Evolutionary conservation across 2,113 vertebrate species (phyloP).

Genomic region (Rallus limicola): DNA sequence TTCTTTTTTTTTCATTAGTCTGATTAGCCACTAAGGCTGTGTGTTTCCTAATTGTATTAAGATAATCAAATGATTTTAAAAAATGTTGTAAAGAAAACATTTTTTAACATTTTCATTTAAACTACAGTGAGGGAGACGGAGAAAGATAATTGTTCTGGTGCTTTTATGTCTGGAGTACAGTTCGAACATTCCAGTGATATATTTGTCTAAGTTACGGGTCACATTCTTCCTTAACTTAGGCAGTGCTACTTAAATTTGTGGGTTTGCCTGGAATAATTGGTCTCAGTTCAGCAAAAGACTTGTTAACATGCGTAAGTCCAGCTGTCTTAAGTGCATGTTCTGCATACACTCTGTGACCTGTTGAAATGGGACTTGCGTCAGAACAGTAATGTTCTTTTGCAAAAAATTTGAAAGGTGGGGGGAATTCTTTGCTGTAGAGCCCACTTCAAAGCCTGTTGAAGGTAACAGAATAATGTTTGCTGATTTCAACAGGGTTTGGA

Average conservation of each 20-base stretch:
- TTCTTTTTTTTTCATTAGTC: constrained; percentile 12
- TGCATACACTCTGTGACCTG: not conserved
- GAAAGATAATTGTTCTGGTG: constrained; percentile 52
- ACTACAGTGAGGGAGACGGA: constrained; percentile 18
- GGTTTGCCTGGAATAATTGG: not conserved
- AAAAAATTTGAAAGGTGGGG: not conserved
- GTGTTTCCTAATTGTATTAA: constrained; percentile 41
- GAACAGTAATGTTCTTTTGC: not conserved
- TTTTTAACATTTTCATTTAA: constrained; percentile 68
- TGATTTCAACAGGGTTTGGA: not conserved
- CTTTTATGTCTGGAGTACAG: not conserved
- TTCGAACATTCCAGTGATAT: not conserved
- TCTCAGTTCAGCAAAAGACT: not conserved
- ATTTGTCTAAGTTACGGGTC: not conserved
- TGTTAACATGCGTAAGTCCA: not conserved
- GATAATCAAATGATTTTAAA: constrained; percentile 30
- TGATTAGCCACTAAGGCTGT: not conserved
- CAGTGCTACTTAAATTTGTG: not conserved
- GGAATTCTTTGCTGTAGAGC: not conserved
- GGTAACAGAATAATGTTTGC: not conserved
- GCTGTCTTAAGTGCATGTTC: not conserved
- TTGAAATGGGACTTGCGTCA: not conserved
- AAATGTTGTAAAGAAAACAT: constrained; percentile 61
- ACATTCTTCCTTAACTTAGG: not conserved
- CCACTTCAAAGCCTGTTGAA: not conserved